phyloP scores from a whole-genome alignment of 2,888 invertebrate species.

The Conomelus anceps region DNA sequence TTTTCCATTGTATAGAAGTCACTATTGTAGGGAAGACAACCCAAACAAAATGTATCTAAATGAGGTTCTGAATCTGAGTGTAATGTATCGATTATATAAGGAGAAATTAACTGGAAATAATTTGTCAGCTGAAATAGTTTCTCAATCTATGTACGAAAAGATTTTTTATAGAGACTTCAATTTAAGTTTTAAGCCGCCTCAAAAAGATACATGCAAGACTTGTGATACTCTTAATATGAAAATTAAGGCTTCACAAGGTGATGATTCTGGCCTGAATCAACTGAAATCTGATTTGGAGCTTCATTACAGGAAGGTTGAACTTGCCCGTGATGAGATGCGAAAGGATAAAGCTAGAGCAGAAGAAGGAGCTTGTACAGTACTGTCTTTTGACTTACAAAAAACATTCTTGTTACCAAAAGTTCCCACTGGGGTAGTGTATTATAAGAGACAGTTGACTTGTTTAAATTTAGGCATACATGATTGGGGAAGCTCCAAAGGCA shows the following conservation, averaged over 20 bases:
- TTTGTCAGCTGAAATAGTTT: too few relatives aligned
- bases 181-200: conserved; percentile 2
- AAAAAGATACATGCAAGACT: conserved; percentile 1
- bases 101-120: neutral
- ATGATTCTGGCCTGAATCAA: neutral
- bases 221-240: neutral
- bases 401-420: conserved; percentile 7
- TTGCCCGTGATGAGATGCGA: neutral
- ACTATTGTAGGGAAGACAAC: neutral
- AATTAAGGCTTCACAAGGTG: neutral
- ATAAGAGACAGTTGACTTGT: conserved; percentile 5
- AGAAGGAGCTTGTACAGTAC: neutral
- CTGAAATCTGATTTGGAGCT: conserved; percentile 1
- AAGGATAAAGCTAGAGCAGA: neutral
- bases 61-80: neutral
- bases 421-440: conserved; percentile 3
- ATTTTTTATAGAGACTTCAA: neutral
- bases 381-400: conserved; percentile 9
- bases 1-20: neutral
- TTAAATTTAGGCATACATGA: conserved; percentile 11
- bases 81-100: neutral
- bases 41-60: neutral
- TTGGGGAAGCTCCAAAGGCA: neutral
- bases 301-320: conserved; percentile 5
- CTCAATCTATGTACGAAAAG: neutral